phyloP scores from a whole-genome alignment of 2,797 vertebrate genomes.

The Tapirus indicus region DNA sequence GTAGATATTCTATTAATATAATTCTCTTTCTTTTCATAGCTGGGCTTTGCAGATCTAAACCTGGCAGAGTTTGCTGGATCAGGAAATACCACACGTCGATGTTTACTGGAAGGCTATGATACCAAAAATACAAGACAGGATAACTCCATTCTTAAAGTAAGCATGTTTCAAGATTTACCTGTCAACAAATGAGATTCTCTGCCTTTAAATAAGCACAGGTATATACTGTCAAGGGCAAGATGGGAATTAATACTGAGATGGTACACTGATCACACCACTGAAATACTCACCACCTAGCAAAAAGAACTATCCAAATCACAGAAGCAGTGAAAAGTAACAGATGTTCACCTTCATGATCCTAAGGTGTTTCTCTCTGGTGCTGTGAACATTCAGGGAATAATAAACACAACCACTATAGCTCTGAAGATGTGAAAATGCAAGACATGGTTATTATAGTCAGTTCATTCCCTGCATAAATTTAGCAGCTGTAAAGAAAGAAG shows the following conservation, averaged over 20 bases:
- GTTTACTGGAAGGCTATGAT: conserved; percentile 98
- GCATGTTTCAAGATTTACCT: conserved; percentile 30
- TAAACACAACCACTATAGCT: not conserved
- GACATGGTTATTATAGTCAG: not conserved
- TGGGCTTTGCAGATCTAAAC: conserved; percentile 99
- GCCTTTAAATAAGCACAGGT: not conserved
- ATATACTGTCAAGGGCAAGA: not conserved
- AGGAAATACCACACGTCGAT: conserved; percentile 96
- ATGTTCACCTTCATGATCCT: not conserved
- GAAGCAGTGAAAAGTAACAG: not conserved
- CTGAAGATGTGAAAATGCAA: not conserved
- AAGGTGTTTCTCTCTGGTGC: not conserved
- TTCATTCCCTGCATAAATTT: not conserved
- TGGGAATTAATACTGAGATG: not conserved
- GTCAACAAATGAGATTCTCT: not conserved
- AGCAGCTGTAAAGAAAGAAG: not conserved
- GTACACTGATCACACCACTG: not conserved
- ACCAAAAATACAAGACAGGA: conserved; percentile 99
- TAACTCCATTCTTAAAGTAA: conserved; percentile 99
- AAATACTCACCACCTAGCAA: not conserved
- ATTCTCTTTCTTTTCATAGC: conserved; percentile 88
- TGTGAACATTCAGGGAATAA: not conserved
- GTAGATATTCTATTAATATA: conserved; percentile 61
- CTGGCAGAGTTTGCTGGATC: conserved; percentile 98
- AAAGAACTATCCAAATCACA: not conserved